phyloP scores from a whole-genome alignment of 2,888 invertebrate genomes.

The Epiperipatus broadwayi region DNA sequence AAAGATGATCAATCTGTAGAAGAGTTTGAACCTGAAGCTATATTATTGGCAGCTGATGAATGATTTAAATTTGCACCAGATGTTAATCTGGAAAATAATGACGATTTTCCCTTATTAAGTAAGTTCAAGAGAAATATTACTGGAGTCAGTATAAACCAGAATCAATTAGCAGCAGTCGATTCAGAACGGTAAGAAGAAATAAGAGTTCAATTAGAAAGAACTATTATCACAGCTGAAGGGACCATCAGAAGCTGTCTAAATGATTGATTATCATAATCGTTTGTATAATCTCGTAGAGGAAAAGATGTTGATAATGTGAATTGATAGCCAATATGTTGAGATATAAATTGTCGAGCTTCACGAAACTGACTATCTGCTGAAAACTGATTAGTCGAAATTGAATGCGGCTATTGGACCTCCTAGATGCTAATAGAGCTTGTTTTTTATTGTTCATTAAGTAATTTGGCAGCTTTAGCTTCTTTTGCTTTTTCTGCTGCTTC shows the following conservation, averaged over 20 bases:
- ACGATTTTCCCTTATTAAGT: too few relatives aligned
- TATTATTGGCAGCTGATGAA: too few relatives aligned
- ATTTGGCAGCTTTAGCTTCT: conserved; percentile 20
- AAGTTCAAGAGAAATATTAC: too few relatives aligned
- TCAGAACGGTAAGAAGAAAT: too few relatives aligned
- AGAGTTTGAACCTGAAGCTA: too few relatives aligned
- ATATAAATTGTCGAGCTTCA: conserved; percentile 28
- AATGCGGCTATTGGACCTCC: conserved; percentile 45
- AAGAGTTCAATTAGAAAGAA: conserved; percentile 38
- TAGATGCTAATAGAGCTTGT: conserved; percentile 18
- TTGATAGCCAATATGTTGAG: conserved; percentile 17
- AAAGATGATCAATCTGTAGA: too few relatives aligned
- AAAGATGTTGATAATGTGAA: conserved; percentile 57
- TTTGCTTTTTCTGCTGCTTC: conserved; percentile 13
- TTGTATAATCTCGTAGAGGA: conserved; percentile 47
- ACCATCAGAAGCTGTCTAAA: conserved; percentile 46
- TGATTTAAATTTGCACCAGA: too few relatives aligned
- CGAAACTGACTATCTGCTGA: conserved; percentile 33
- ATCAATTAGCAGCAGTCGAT: too few relatives aligned
- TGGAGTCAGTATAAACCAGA: too few relatives aligned
- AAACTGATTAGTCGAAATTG: conserved; percentile 69
- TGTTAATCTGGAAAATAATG: too few relatives aligned
- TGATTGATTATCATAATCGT: conserved; percentile 35
- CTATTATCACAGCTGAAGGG: conserved; percentile 53
- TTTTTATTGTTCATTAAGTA: conserved; percentile 22